phyloP scores from a whole-genome alignment of 1,140 invertebrate genomes.

The Mactra quadrangularis region DNA sequence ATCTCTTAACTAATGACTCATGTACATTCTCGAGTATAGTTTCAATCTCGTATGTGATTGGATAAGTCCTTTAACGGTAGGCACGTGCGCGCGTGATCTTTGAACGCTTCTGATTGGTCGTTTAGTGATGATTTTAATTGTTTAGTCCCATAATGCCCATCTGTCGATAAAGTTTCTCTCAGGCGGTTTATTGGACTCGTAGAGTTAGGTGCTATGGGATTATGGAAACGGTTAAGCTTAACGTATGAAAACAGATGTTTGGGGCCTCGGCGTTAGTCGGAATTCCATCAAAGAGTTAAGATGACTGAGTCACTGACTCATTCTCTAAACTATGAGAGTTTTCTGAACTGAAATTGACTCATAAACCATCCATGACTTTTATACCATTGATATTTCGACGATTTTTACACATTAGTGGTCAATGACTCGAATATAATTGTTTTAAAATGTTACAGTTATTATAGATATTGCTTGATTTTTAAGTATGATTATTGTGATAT shows the following conservation, averaged over 20 bases:
- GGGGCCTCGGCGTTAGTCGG: constrained; percentile 14
- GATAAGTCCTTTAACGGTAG: background rate
- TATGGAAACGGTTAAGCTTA: background rate
- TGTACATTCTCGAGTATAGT: constrained; percentile 14
- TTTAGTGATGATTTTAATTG: constrained; percentile 22
- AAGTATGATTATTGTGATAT: too few relatives aligned
- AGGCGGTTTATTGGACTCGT: background rate
- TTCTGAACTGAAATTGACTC: background rate
- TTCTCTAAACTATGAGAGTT: background rate
- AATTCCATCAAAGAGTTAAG: constrained; percentile 32
- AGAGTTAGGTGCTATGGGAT: constrained; percentile 8
- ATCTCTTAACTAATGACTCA: constrained; percentile 36
- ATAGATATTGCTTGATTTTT: too few relatives aligned
- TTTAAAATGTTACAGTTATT: too few relatives aligned
- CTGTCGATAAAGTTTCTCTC: constrained; percentile 28
- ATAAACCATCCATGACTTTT: background rate
- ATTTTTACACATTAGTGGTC: too few relatives aligned
- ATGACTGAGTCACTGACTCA: constrained; percentile 15
- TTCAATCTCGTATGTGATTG: constrained; percentile 11
- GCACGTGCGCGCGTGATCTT: constrained; percentile 24
- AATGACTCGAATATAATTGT: too few relatives aligned
- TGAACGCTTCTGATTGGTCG: constrained; percentile 27
- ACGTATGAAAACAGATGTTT: constrained; percentile 39
- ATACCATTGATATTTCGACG: background rate
- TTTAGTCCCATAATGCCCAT: constrained; percentile 42